Conservation (phyloP, 2,113 vertebrate genomes). For the Zosterops pallidus region DNA sequence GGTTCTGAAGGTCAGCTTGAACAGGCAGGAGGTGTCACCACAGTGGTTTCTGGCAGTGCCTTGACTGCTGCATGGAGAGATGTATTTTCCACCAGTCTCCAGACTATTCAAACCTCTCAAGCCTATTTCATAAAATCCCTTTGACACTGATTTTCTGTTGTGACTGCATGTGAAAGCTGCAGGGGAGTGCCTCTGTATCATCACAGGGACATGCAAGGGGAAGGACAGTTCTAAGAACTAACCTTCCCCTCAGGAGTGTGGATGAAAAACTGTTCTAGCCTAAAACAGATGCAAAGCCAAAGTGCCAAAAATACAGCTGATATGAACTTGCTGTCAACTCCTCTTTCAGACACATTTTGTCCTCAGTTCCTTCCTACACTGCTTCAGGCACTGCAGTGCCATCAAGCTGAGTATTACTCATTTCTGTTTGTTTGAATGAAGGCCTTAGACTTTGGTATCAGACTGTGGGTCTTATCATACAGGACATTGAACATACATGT, state of each 20-base stretch:
- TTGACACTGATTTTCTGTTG: not conserved
- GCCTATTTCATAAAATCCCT: not conserved
- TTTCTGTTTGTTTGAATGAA: not conserved
- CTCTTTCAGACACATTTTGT: not conserved
- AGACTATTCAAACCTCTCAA: not conserved
- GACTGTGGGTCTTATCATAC: not conserved
- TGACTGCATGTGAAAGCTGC: not conserved
- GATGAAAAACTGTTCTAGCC: not conserved
- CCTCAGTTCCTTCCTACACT: not conserved
- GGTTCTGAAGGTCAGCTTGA: not conserved
- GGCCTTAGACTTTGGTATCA: not conserved
- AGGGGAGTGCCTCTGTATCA: not conserved
- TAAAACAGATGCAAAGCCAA: not conserved
- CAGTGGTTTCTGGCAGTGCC: not conserved
- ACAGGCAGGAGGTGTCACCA: not conserved
- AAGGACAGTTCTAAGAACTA: not conserved
- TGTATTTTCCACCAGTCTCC: not conserved
- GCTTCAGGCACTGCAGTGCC: not conserved
- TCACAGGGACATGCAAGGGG: fast-evolving
- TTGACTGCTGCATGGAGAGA: not conserved
- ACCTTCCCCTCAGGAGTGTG: not conserved
- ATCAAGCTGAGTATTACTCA: not conserved
- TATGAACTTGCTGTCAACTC: not conserved
- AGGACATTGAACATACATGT: not conserved
- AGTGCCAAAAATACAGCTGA: not conserved